A percentile compares a stretch with the other conserved stretches of the same genome.
Conservation (phyloP, 23 tunicate genomes). For the Styela clava region DNA sequence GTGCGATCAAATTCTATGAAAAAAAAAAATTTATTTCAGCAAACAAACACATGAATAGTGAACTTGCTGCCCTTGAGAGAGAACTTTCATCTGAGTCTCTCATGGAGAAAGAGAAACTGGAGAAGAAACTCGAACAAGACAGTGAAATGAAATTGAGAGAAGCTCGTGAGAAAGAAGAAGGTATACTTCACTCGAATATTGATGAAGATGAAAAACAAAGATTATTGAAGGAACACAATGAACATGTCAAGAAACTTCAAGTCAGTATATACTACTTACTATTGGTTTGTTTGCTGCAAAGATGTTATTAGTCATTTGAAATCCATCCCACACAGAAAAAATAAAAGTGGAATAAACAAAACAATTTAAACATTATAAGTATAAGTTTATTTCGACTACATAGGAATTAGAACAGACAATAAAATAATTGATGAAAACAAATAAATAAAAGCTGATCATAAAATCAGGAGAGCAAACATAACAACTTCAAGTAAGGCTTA, state of each 20-base stretch:
- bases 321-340: too few relatives aligned
- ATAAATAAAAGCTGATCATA: too few relatives aligned
- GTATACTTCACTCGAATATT: constrained; percentile 45
- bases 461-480: too few relatives aligned
- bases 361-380: too few relatives aligned
- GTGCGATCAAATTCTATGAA: too few relatives aligned
- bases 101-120: constrained; percentile 32
- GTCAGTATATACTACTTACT: constrained; percentile 16
- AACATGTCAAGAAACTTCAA: constrained; percentile 47
- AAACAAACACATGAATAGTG: constrained; percentile 42
- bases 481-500: too few relatives aligned
- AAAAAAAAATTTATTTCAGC: too few relatives aligned
- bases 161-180: constrained; percentile 38
- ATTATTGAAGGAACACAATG: constrained; percentile 60
- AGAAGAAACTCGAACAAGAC: constrained; percentile 29
- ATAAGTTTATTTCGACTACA: too few relatives aligned
- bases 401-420: too few relatives aligned
- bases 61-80: constrained; percentile 51
- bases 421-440: too few relatives aligned
- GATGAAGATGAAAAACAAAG: constrained; percentile 71
- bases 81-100: constrained; percentile 58
- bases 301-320: background rate
- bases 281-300: background rate
- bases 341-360: too few relatives aligned
- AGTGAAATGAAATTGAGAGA: constrained; percentile 26